A percentile compares a stretch with the other conserved stretches of the same genome.
These are phyloP conservation scores for Coranthus polyacanthus DNA, from an alignment of 2,797 vertebrate species.

Conservation along the genomic window DNA sequence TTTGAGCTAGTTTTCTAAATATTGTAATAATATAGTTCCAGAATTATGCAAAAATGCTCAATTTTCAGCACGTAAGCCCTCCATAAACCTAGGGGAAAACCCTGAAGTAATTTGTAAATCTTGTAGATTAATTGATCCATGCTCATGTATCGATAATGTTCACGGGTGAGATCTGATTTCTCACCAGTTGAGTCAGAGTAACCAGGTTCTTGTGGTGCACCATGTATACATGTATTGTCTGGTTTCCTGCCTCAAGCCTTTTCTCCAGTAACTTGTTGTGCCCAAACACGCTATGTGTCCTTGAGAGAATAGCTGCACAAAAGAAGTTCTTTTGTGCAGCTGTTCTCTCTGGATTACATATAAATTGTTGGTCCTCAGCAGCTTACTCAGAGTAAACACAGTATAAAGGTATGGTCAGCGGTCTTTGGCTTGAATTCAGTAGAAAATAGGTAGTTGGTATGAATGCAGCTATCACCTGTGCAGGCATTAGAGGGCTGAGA, in stretches of 20 bases:
- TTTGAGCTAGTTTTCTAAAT: too few relatives aligned
- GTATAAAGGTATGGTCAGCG: slow-evolving; percentile 6
- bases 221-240: not conserved
- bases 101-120: too few relatives aligned
- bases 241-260: not conserved
- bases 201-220: not conserved
- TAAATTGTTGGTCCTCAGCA: slow-evolving; percentile 11
- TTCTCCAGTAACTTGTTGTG: not conserved
- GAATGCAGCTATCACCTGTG: not conserved
- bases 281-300: not conserved
- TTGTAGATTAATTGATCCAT: too few relatives aligned
- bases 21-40: too few relatives aligned
- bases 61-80: too few relatives aligned
- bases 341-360: slow-evolving; percentile 7
- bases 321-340: slow-evolving; percentile 28
- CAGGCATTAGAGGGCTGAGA: slow-evolving; percentile 9
- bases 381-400: slow-evolving; percentile 4
- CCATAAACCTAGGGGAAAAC: too few relatives aligned
- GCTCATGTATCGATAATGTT: too few relatives aligned
- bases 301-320: too few relatives aligned
- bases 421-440: slow-evolving; percentile 21
- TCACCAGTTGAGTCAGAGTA: not conserved
- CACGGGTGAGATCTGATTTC: too few relatives aligned
- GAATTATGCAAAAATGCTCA: too few relatives aligned
- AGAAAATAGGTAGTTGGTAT: not conserved